phyloP scores from a whole-genome alignment of 2,888 invertebrate genomes.

The Diarsia dahlii region DNA sequence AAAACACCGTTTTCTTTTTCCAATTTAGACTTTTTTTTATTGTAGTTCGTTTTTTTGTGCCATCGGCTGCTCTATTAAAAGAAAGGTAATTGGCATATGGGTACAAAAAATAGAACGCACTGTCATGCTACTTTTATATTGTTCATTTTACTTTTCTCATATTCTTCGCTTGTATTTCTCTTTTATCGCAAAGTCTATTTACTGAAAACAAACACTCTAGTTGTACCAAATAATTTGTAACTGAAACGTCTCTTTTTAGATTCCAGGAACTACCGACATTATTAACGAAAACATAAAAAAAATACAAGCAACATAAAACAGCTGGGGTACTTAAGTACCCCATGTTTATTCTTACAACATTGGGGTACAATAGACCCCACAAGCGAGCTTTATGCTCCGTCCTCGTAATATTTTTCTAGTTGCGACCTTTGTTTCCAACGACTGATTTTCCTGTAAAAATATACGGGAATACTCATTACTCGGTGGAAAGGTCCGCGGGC shows the following conservation, averaged over 20 bases:
- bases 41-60: not conserved
- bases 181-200: not conserved
- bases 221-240: not conserved
- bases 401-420: constrained; percentile 30
- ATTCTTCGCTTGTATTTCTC: not conserved
- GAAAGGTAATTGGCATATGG: not conserved
- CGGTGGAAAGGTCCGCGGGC: constrained; percentile 20
- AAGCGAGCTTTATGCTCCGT: constrained; percentile 31
- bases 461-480: constrained; percentile 59
- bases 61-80: not conserved
- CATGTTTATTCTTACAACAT: constrained; percentile 22
- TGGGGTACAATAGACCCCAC: constrained; percentile 13
- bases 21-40: not conserved
- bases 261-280: constrained; percentile 3
- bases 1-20: not conserved
- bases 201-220: not conserved
- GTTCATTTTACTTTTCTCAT: not conserved
- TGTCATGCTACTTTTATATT: not conserved
- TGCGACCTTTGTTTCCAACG: constrained; percentile 40
- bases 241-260: too few relatives aligned
- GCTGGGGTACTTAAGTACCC: not conserved
- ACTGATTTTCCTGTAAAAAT: constrained; percentile 51
- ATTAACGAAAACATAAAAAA: not conserved
- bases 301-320: constrained; percentile 13
- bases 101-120: not conserved